Conservation (phyloP, 2,113 vertebrate genomes). For the Pandion haliaetus region DNA sequence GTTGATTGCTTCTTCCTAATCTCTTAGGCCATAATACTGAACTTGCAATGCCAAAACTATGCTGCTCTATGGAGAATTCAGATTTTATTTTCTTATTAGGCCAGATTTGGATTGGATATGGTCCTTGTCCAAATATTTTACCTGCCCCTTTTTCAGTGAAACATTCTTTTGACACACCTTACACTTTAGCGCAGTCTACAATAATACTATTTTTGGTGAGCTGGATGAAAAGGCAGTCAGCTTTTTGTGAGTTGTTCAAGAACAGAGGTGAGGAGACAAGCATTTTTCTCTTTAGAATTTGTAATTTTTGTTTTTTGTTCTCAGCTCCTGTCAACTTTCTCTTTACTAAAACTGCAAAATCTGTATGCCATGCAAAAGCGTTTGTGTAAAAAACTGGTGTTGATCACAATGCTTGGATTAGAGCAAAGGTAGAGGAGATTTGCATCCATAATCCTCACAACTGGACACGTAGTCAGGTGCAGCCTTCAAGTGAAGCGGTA, state of each 20-base stretch:
- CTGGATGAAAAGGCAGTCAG: background rate
- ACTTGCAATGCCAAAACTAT: background rate
- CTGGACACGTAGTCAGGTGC: background rate
- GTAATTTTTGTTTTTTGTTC: background rate
- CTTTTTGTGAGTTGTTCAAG: background rate
- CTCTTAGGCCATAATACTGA: background rate
- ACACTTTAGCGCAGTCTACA: background rate
- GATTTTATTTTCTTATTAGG: background rate
- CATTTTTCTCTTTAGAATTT: background rate
- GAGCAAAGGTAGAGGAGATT: background rate
- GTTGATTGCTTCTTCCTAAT: background rate
- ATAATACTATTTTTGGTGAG: background rate
- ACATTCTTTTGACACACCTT: background rate
- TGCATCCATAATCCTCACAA: background rate
- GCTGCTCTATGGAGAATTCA: background rate
- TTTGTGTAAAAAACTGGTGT: background rate
- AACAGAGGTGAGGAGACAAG: background rate
- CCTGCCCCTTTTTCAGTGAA: background rate
- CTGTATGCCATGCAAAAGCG: background rate
- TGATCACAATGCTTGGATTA: background rate
- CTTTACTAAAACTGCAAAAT: background rate
- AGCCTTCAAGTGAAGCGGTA: background rate
- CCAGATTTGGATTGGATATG: background rate
- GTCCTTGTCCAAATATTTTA: background rate
- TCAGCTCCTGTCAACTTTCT: background rate